Base-by-base conservation (phyloP, 92 coral and sea anemone species). In the Metridium senile region DNA sequence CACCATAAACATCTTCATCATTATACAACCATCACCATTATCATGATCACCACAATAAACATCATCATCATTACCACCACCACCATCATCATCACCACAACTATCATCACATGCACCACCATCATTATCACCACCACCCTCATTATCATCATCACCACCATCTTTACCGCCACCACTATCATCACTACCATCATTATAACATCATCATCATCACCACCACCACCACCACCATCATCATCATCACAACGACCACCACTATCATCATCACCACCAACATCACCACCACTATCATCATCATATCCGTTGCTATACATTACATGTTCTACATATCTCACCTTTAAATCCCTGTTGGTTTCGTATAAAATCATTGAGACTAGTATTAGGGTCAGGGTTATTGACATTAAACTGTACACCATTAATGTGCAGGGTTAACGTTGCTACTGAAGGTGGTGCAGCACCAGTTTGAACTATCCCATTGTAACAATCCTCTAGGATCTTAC, bases 341-440 rank as follows among this genome's bases (percentile, higher is more conserved):
- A 85, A 74, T 0, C 93, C 93, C 26, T 86, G 93, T 61, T 89
- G 93, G 72, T 66, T 72, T n/a, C 93, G 71, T 10, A 89, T 73
- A 82, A 89, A 89, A 26, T 85, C 90, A 81, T 89, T 89, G 19
- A 89, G 74, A 34, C 90, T 81, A 20, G 78, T 86, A 74, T 72
- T 68, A 19, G 90, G 78, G 58, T 78, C 84, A 19, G 88, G 86
- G 64, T 89, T 70, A 20, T 51, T 29, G 47, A 89, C 86, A n/a
- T 77, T 82, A 57, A 64, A 81, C 33, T 78, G 74, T 23, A 64
- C 66, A 4, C 90, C 93, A 85, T 89, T 89, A 22, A 89, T 78
- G 49, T 81, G 78, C 26, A 89, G 58, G 0, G 70, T 70, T 23
- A 69, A 18, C 19, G 63, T 62, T 1, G 75, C 57, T 26, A 68